Conservation (phyloP, 2,888 invertebrate species). For the Diplolepis rosae region DNA sequence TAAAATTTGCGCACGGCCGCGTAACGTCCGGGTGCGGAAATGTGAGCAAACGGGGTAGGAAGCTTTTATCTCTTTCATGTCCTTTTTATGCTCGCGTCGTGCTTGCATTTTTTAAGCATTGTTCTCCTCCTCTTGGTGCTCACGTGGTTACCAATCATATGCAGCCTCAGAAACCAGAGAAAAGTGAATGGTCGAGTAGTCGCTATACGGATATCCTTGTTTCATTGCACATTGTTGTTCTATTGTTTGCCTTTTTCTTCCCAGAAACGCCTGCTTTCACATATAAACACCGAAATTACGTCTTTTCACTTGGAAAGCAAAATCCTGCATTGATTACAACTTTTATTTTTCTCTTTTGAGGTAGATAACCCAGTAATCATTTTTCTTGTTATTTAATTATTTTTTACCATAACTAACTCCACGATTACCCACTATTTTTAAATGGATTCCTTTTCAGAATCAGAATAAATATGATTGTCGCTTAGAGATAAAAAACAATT, state of each 20-base stretch:
- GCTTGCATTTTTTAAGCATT: conserved; percentile 25
- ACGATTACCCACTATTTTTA: too few relatives aligned
- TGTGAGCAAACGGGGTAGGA: conserved; percentile 34
- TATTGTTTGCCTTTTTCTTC: conserved; percentile 25
- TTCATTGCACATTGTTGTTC: conserved; percentile 7
- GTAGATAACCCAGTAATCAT: too few relatives aligned
- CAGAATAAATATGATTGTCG: too few relatives aligned
- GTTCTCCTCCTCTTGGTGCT: conserved; percentile 22
- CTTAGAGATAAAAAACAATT: too few relatives aligned
- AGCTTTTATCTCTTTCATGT: conserved; percentile 41
- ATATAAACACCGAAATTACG: conserved; percentile 19
- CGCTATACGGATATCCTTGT: conserved; percentile 15
- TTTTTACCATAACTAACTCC: too few relatives aligned
- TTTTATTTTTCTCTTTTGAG: not conserved
- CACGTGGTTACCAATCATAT: conserved; percentile 23
- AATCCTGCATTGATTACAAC: not conserved
- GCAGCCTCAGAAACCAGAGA: conserved; percentile 24
- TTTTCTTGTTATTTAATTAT: too few relatives aligned
- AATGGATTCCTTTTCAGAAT: too few relatives aligned
- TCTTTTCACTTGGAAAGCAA: not conserved
- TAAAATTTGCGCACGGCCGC: conserved; percentile 33
- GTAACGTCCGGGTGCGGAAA: conserved; percentile 27
- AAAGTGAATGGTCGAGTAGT: not conserved
- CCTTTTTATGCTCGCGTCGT: conserved; percentile 36
- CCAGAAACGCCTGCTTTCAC: conserved; percentile 17